Base-by-base conservation (phyloP, 2,797 vertebrate species). In the Etheostoma perlongum region DNA sequence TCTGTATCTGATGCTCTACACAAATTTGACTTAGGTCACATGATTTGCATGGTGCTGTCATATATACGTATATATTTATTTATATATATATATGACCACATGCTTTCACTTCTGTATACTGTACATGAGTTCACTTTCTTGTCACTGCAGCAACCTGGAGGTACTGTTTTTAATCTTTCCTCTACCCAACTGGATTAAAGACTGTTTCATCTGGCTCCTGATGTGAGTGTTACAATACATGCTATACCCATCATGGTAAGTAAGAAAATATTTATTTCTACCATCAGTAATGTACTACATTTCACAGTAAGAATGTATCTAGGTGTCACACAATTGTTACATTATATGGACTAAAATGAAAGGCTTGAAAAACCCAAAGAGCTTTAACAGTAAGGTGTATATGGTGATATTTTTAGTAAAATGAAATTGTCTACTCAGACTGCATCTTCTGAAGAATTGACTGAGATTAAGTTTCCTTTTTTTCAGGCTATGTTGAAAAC, bases 401-500 rank as follows among this genome's bases (percentile, higher is more conserved):
- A 55, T 3, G 2, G 2, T 59, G 15, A 53, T 42, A 44, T 30
- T 58, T 53, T 51, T 4, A 60, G 12, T n/a, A 16, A 40, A 14
- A 67, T 61, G 15, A 44, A 61, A 25, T 12, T 0, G 6, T 5
- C 15, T 58, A 15, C 12, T 44, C 4, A 15, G 14, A 23, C 5
- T 36, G 9, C 13, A 36, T 51, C 16, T 57, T 53, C 5, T 59
- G 1, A 74, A 12, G 18, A 2, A 40, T 52, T 7, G 54, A 51
- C 57, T 83, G 19, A 75, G 16, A 18, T 74, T 1, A 18, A 67
- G 13, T 73, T 85, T 40, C 21, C 5, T 69, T 66, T 59, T 77
- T 82, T 92, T 51, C 88, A 96, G 95, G 87, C 70, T 74, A 57
- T 89, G 49, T 74, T 90, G 67, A 85, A 63, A 80, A 64, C 63